phyloP scores from a whole-genome alignment of 2,113 vertebrate species.

The Plecotus auritus region DNA sequence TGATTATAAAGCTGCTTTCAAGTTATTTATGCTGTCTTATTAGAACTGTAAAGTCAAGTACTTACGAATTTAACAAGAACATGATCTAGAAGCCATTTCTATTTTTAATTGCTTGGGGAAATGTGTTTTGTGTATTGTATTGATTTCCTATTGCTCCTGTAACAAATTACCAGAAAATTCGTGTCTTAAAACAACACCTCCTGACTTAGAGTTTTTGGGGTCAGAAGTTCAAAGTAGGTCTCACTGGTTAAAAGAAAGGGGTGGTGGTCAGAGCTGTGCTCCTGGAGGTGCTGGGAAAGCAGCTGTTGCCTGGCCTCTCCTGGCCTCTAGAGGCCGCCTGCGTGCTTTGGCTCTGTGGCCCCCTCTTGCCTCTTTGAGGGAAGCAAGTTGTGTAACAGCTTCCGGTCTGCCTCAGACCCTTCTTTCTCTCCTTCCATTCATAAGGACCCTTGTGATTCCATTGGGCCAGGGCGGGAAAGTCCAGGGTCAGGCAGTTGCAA shows the following conservation, averaged over 20 bases:
- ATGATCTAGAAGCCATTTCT: background rate
- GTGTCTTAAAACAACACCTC: background rate
- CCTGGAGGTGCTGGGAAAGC: background rate
- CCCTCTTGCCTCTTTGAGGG: background rate
- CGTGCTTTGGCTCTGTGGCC: background rate
- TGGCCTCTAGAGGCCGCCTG: background rate
- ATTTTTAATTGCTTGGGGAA: slow-evolving; percentile 13
- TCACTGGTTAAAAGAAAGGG: background rate
- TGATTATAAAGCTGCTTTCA: background rate
- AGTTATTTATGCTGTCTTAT: background rate
- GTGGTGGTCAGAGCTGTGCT: background rate
- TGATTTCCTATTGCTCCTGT: background rate
- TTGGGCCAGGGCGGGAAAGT: background rate
- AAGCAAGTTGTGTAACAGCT: background rate
- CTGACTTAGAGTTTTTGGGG: background rate
- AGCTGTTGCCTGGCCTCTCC: background rate
- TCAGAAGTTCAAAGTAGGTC: background rate
- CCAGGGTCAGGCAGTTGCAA: background rate
- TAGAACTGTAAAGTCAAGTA: slow-evolving; percentile 2
- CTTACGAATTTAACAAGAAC: slow-evolving; percentile 45
- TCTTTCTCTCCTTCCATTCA: background rate
- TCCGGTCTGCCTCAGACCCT: background rate
- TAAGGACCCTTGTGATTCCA: background rate
- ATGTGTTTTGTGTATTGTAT: background rate
- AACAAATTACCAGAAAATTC: background rate